A percentile compares a stretch with the other conserved stretches of the same genome.
Conservation (phyloP, 2,888 invertebrate genomes). For the Nesidiocoris tenuis region DNA sequence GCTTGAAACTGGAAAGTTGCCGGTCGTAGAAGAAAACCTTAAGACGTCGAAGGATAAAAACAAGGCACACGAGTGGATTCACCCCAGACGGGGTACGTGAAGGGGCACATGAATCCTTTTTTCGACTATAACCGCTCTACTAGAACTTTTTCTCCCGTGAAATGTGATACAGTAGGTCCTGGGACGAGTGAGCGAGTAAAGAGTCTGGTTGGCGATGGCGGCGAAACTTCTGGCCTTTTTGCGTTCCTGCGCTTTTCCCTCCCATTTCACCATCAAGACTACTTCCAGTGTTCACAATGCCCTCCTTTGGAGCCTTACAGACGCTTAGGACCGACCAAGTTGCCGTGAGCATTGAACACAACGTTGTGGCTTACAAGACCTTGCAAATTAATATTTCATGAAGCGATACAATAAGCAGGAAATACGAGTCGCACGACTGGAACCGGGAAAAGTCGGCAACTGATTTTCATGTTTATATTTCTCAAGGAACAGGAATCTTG, state of each 20-base stretch:
- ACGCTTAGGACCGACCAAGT: background rate
- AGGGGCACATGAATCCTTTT: background rate
- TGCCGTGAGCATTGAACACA: background rate
- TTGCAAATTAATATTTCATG: background rate
- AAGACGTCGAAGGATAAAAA: background rate
- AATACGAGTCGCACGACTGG: background rate
- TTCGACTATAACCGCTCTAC: background rate
- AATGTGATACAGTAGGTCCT: background rate
- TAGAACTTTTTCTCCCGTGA: background rate
- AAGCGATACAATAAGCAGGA: background rate
- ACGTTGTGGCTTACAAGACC: background rate
- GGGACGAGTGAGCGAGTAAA: background rate
- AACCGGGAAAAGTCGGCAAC: background rate
- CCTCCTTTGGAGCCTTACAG: background rate
- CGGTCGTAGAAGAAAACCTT: background rate
- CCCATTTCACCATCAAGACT: background rate
- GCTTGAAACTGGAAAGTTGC: background rate
- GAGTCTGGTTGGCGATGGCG: background rate
- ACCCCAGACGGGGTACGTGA: background rate
- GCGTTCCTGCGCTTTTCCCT: background rate
- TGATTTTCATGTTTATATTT: background rate
- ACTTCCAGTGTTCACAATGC: background rate
- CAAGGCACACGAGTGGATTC: background rate
- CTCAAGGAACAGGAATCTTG: background rate
- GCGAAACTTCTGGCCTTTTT: background rate